Conservation (phyloP, 2,888 invertebrate genomes). For the Trichopria drosophilae region DNA sequence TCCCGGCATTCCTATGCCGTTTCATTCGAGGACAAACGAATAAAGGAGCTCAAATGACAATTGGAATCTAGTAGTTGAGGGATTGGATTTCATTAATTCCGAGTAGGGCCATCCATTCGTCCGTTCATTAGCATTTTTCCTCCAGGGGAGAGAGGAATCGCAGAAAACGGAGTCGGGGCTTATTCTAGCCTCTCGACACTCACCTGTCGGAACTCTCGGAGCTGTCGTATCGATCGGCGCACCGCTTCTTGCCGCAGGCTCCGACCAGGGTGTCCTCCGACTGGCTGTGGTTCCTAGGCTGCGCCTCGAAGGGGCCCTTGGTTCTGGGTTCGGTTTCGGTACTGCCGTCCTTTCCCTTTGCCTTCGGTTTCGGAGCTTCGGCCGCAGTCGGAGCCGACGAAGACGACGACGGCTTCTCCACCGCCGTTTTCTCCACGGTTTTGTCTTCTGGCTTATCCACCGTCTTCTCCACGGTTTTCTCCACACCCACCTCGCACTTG, state of each 20-base stretch:
- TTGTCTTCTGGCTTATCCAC: constrained; percentile 15
- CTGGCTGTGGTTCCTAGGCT: constrained; percentile 36
- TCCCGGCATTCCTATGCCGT: no score
- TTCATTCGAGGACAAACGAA: no score
- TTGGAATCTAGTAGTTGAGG: no score
- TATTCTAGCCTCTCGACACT: no score
- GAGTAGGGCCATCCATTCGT: no score
- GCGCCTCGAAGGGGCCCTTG: constrained; percentile 34
- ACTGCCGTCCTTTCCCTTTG: constrained; percentile 28
- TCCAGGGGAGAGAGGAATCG: no score
- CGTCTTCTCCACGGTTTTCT: constrained; percentile 24
- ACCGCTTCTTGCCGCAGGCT: constrained; percentile 76
- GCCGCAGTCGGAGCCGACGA: constrained; percentile 34
- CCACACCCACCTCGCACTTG: constrained; percentile 28
- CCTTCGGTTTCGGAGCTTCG: constrained; percentile 37
- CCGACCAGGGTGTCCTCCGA: constrained; percentile 52
- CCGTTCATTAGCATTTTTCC: no score
- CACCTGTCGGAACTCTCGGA: constrained; percentile 94
- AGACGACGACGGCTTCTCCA: constrained; percentile 37
- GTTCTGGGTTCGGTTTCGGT: constrained; percentile 19
- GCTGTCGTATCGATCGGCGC: constrained; percentile 89
- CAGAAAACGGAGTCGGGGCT: no score
- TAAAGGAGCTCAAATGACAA: no score
- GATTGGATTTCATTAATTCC: no score
- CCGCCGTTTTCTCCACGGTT: constrained; percentile 9